Conservation (phyloP, 2,113 vertebrate genomes). For the Pipa parva region DNA sequence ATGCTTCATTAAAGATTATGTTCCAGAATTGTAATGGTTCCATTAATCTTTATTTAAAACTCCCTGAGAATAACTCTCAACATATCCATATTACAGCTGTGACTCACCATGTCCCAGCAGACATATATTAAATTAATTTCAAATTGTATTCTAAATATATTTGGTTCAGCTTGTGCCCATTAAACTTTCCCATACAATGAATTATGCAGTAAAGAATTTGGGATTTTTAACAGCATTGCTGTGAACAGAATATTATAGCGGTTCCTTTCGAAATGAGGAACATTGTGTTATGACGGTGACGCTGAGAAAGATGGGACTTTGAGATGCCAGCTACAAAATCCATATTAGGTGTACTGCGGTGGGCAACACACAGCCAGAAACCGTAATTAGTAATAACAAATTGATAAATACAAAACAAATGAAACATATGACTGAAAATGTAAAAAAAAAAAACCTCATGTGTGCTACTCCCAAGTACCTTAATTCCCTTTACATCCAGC, state of each 20-base stretch:
- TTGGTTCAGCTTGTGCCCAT: constrained; percentile 48
- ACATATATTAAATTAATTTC: constrained; percentile 57
- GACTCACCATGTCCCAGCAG: constrained; percentile 56
- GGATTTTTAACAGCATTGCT: constrained; percentile 29
- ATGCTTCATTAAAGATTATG: constrained; percentile 27
- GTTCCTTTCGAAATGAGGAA: too few relatives aligned
- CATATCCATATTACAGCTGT: constrained; percentile 49
- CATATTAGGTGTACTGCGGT: too few relatives aligned
- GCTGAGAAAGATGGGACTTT: too few relatives aligned
- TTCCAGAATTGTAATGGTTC: constrained; percentile 47
- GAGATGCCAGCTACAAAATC: too few relatives aligned
- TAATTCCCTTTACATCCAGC: too few relatives aligned
- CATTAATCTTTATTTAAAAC: constrained; percentile 56
- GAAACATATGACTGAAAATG: too few relatives aligned
- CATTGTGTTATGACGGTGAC: too few relatives aligned
- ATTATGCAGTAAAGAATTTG: neutral
- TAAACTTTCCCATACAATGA: constrained; percentile 10
- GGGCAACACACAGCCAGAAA: too few relatives aligned
- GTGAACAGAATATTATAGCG: neutral
- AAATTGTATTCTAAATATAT: constrained; percentile 48
- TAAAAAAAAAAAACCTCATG: too few relatives aligned
- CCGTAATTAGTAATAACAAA: too few relatives aligned
- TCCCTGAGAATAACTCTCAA: constrained; percentile 46
- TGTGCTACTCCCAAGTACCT: too few relatives aligned
- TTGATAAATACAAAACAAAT: too few relatives aligned